phyloP scores from a whole-genome alignment of 64 coral and sea anemone species.

The Montipora sp. region DNA sequence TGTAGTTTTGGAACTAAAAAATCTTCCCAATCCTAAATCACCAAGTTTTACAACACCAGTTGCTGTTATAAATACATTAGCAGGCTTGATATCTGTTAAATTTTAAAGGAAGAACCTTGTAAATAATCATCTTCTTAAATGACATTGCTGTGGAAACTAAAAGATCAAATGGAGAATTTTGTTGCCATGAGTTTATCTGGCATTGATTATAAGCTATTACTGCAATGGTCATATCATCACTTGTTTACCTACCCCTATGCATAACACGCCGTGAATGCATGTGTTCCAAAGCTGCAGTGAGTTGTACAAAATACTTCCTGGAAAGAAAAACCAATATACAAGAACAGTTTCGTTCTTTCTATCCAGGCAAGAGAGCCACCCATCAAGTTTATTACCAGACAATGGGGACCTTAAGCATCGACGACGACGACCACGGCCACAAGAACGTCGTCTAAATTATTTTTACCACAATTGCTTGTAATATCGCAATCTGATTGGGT shows the following conservation, averaged over 20 bases:
- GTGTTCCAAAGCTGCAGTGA: slow-evolving; percentile 94
- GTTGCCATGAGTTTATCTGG: too few relatives aligned
- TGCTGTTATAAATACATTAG: slow-evolving; percentile 99
- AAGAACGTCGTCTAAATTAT: too few relatives aligned
- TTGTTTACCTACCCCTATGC: slow-evolving; percentile 82
- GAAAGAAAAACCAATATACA: neutral
- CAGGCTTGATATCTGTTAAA: slow-evolving; percentile 97
- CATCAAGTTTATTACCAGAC: too few relatives aligned
- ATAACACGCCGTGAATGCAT: slow-evolving; percentile 99
- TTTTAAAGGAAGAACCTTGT: neutral
- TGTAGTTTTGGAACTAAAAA: slow-evolving; percentile 97
- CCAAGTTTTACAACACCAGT: slow-evolving; percentile 98
- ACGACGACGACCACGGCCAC: too few relatives aligned
- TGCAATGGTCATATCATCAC: neutral
- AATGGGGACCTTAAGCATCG: too few relatives aligned
- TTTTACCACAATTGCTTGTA: too few relatives aligned
- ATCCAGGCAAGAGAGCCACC: too few relatives aligned
- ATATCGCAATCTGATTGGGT: too few relatives aligned
- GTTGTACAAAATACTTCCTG: slow-evolving; percentile 99
- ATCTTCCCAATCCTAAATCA: slow-evolving; percentile 94
- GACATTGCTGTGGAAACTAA: too few relatives aligned
- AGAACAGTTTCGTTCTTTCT: too few relatives aligned
- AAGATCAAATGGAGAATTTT: too few relatives aligned
- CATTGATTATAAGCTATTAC: neutral
- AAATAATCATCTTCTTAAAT: neutral